A percentile compares a stretch with the other conserved stretches of the same genome.
phyloP scores from a whole-genome alignment of 2,888 invertebrate species.

The Heteropelma amictum region DNA sequence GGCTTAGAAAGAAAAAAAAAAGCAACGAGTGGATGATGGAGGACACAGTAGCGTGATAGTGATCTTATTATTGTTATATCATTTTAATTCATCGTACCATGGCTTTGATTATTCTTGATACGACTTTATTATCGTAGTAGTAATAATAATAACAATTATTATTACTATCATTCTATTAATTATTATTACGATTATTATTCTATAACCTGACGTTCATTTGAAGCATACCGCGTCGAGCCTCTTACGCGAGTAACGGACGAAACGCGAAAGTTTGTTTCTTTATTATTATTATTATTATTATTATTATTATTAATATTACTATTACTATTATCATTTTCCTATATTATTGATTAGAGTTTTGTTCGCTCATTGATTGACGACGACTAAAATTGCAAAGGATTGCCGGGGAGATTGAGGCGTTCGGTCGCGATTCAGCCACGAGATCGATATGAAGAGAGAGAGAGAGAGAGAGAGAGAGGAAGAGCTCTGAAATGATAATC shows the following conservation, averaged over 20 bases:
- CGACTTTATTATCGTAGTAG: constrained; percentile 55
- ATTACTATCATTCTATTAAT: constrained; percentile 24
- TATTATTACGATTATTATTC: constrained; percentile 48
- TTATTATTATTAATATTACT: constrained; percentile 18
- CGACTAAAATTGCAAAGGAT: neutral
- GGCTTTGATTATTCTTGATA: constrained; percentile 57
- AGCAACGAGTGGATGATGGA: constrained; percentile 4
- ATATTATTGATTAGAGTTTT: constrained; percentile 17
- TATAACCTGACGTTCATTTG: constrained; percentile 27
- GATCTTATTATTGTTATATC: constrained; percentile 63
- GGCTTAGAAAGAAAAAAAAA: constrained; percentile 5
- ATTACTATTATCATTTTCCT: constrained; percentile 19
- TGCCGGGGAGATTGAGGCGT: too few relatives aligned
- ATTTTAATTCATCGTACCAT: constrained; percentile 61
- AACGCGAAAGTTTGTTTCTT: constrained; percentile 35
- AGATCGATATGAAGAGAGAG: constrained; percentile 1
- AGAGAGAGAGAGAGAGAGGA: neutral
- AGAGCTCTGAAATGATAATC: neutral
- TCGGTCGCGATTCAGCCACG: neutral
- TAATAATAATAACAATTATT: constrained; percentile 41
- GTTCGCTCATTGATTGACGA: constrained; percentile 29
- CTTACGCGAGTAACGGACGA: neutral
- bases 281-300: constrained; percentile 15
- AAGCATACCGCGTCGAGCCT: neutral
- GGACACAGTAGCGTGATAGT: constrained; percentile 45